Evolutionary conservation across 2,888 invertebrate species (phyloP).

Genomic region (Lepidonotus clava): DNA sequence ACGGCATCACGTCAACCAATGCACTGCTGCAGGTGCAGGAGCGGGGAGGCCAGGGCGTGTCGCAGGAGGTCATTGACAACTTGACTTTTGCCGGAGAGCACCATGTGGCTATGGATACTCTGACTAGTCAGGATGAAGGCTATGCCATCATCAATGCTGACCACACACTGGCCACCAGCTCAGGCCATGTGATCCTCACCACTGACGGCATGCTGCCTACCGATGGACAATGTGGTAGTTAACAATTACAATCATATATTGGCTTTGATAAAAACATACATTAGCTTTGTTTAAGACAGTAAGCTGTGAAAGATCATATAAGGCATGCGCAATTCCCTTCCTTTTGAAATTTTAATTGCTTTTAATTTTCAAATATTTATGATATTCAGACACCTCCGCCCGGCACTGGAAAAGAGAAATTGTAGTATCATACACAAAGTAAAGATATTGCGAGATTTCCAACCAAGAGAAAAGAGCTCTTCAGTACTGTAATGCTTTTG

Average conservation of each 20-base stretch:
- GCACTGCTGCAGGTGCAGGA: background rate
- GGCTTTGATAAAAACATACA: background rate
- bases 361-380: no score
- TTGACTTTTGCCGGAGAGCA: slow-evolving; percentile 11
- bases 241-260: background rate
- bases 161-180: background rate
- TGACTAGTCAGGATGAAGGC: slow-evolving; percentile 16
- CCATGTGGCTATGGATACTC: background rate
- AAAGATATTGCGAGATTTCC: no score
- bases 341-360: no score
- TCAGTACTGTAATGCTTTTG: no score
- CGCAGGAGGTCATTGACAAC: background rate
- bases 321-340: no score
- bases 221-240: background rate
- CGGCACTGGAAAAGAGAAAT: no score
- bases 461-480: no score
- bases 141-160: slow-evolving; percentile 44
- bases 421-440: no score
- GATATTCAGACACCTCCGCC: no score
- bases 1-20: slow-evolving; percentile 6
- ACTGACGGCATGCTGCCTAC: background rate
- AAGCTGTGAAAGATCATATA: no score
- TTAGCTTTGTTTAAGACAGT: no score
- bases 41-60: no score
- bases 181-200: slow-evolving; percentile 10